These are phyloP conservation scores for Melanostigma gelatinosum DNA, from an alignment of 2,113 vertebrate genomes.

Conservation along the genomic window DNA sequence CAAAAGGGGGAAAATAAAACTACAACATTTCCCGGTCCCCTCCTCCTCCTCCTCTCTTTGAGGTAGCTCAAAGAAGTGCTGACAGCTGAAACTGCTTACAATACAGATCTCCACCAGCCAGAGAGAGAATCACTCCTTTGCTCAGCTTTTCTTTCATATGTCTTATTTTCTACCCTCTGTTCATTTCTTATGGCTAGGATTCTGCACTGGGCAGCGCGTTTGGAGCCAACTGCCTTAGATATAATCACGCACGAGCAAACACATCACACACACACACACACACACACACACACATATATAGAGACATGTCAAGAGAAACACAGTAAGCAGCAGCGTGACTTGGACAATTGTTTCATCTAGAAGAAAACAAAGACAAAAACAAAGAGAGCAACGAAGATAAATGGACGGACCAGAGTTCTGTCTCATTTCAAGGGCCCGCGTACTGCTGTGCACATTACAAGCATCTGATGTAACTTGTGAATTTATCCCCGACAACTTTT, in stretches of 20 bases:
- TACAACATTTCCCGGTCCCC: constrained; percentile 89
- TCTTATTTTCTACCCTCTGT: constrained; percentile 81
- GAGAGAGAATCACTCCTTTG: constrained; percentile 82
- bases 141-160: constrained; percentile 84
- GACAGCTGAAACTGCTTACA: constrained; percentile 89
- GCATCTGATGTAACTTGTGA: constrained; percentile 72
- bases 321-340: constrained; percentile 56
- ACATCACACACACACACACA: constrained; percentile 36
- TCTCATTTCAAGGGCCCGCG: constrained; percentile 69
- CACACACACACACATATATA: constrained; percentile 19
- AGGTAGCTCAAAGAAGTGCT: constrained; percentile 87
- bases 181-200: constrained; percentile 83
- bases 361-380: constrained; percentile 5
- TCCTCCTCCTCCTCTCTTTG: constrained; percentile 76
- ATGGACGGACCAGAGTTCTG: constrained; percentile 65
- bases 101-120: constrained; percentile 82
- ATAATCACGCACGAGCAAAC: constrained; percentile 52
- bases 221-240: constrained; percentile 79
- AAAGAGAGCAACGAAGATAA: constrained; percentile 65
- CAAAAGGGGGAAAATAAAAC: constrained; percentile 89
- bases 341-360: constrained; percentile 68
- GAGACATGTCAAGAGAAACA: constrained; percentile 65
- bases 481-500: constrained; percentile 74
- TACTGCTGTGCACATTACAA: constrained; percentile 71
- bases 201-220: constrained; percentile 84